These are phyloP conservation scores for Tiliqua scincoides DNA, from an alignment of 2,113 vertebrate genomes.

Conservation along the genomic window DNA sequence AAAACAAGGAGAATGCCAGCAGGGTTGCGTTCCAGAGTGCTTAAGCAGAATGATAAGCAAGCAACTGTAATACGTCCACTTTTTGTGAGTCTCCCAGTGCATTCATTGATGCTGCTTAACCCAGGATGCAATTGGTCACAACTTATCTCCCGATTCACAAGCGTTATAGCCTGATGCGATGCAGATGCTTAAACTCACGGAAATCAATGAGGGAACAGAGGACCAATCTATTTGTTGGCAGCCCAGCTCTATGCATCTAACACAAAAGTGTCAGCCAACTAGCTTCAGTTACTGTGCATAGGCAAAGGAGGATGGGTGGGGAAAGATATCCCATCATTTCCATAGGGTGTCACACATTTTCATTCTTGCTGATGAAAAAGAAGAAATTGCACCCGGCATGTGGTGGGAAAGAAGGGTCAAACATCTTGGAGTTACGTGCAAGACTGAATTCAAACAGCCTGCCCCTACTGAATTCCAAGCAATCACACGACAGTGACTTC, in stretches of 20 bases:
- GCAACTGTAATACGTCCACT: conserved; percentile 5
- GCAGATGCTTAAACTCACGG: background rate
- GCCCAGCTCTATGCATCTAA: background rate
- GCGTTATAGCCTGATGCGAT: background rate
- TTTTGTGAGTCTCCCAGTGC: background rate
- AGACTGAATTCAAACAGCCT: background rate
- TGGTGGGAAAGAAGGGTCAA: background rate
- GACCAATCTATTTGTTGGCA: too few relatives aligned
- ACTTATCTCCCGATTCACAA: background rate
- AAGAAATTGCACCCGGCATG: background rate
- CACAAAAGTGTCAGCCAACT: background rate
- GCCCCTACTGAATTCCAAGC: background rate
- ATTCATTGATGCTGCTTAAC: background rate
- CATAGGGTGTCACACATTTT: background rate
- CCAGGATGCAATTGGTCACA: background rate
- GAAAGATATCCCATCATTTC: background rate
- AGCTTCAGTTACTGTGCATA: background rate
- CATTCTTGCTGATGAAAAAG: background rate
- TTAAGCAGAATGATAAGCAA: conserved; percentile 29
- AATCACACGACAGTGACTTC: background rate
- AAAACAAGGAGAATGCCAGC: conserved; percentile 33
- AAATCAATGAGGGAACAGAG: too few relatives aligned
- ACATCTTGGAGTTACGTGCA: background rate
- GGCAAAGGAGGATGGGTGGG: background rate
- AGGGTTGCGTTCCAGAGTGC: conserved; percentile 14